Conservation (phyloP, 2,113 vertebrate species). For the Pelecanus crispus region DNA sequence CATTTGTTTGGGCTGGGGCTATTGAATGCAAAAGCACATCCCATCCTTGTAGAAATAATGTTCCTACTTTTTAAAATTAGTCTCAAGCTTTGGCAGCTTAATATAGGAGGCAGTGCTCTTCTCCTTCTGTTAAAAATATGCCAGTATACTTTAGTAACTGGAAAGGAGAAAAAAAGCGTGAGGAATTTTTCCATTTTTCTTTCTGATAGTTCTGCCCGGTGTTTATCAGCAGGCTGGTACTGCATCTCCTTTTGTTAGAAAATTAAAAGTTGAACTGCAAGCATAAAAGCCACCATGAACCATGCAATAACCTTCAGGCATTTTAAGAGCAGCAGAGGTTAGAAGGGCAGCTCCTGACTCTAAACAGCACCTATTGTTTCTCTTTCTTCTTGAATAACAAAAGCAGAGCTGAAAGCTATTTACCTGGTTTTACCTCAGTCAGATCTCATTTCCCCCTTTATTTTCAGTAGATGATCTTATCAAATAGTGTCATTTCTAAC, state of each 20-base stretch:
- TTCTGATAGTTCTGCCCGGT: neutral
- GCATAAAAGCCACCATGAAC: slow-evolving; percentile 57
- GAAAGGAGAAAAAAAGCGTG: neutral
- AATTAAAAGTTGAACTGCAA: slow-evolving; percentile 62
- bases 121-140: neutral
- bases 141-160: neutral
- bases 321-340: slow-evolving; percentile 73
- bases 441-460: slow-evolving; percentile 63
- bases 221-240: slow-evolving; percentile 11
- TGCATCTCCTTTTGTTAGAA: slow-evolving; percentile 23
- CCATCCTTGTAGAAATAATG: neutral
- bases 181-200: neutral
- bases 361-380: slow-evolving; percentile 77
- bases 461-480: slow-evolving; percentile 54
- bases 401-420: slow-evolving; percentile 70
- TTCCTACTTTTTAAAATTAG: neutral
- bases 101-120: neutral
- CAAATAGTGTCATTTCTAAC: slow-evolving; percentile 35
- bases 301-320: slow-evolving; percentile 71
- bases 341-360: slow-evolving; percentile 69
- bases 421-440: slow-evolving; percentile 71
- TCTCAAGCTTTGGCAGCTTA: neutral
- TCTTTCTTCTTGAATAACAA: slow-evolving; percentile 64
- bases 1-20: neutral
- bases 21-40: neutral